Base-by-base conservation (phyloP, 2,888 invertebrate species). In the Patella caerulea region DNA sequence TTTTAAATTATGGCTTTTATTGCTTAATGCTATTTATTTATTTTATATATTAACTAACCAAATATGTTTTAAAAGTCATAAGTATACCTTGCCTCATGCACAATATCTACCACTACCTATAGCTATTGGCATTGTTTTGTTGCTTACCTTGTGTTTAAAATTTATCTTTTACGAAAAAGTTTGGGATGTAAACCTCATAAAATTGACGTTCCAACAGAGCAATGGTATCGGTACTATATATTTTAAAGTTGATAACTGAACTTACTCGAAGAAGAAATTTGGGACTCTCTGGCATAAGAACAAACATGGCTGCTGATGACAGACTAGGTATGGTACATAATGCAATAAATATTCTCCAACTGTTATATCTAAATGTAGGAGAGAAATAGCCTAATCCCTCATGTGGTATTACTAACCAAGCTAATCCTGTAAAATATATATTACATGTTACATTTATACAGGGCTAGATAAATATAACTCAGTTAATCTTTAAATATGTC, bases 331-430 rank as follows among this genome's bases (percentile, higher is more conserved):
- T 92, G 84, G 97, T 95, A 93, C 97, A 97, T 81, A 97, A 94
- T 86, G 96, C 93, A 87, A 97, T 93, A 92, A 97, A 97, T 88
- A 97, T 95, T 88, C 97, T 94, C 97, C 97, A 97, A 76, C 97
- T 97, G 92, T 96, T 96, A 93, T 96, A 97, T 53, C 94, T 94
- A 92, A 97, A 91, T 75, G 93, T 92, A 74, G 93, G 92, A 3
- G 84, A 83, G 71, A 78, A 83, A 74, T 86, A 83, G 3, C 88
- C 88, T n/a, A 87, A 78, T 9, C 94, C 89, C 53, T 77, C 77
- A 71, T 94, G 92, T 0, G 95, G 95, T 78, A 96, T 93, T 52
- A 96, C 92, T 5, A 93, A 90, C 94, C 95, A 95, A 11, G 96
- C 96, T 77, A 96, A 87, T 56, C 94, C 95, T 91, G 84, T 12